Base-by-base conservation (phyloP, 2,888 invertebrate genomes). In the Heteromyza rotundicornis region DNA sequence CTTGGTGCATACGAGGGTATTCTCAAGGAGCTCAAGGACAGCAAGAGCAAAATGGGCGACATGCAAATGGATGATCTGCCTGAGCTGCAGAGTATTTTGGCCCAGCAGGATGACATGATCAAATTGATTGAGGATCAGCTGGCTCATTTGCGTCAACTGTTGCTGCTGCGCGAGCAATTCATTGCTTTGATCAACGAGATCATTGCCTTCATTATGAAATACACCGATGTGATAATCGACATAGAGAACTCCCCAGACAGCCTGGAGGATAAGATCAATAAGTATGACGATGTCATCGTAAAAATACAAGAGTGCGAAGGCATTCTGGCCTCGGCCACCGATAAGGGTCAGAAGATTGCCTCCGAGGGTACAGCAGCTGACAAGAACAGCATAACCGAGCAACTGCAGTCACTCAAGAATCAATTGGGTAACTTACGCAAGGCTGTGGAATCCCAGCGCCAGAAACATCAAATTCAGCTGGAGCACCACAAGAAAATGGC, bases 271-370 rank as follows among this genome's bases (percentile, higher is more conserved):
- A 95, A 94, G 79, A 94, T 96, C 57, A 91, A 91, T 74, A 89
- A 91, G 57, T 95, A 95, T 73, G 93, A 94, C 75, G 92, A 94
- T 68, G 89, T 94, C 0, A 92, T 95, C 66, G 84, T 88, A 0
- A 93, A 92, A 77, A 94, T 96, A 57, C 95, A 94, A 84, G 94
- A 94, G 73, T 94, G 93, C 78, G 96, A 96, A 81, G 95, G 95
- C 10, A 85, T 92, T 35, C 83, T 96, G 8, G 92, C 94, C 0
- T 89, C 92, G 3, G 95, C 96, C 0, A 90, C 90, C 14, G 96
- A 96, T 76, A 96, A 96, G 80, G 96, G 96, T 0, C 93, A 94
- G 76, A 94, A 95, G 80, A 96, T 97, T 32, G 94, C 94, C 0
- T 90, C 91, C 0, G 96, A 96, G 83, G 95, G 95, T 47, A 91